A percentile compares a stretch with the other conserved stretches of the same genome.
These are phyloP conservation scores for Apis florea DNA, from an alignment of 1,140 invertebrate species.

Conservation along the genomic window DNA sequence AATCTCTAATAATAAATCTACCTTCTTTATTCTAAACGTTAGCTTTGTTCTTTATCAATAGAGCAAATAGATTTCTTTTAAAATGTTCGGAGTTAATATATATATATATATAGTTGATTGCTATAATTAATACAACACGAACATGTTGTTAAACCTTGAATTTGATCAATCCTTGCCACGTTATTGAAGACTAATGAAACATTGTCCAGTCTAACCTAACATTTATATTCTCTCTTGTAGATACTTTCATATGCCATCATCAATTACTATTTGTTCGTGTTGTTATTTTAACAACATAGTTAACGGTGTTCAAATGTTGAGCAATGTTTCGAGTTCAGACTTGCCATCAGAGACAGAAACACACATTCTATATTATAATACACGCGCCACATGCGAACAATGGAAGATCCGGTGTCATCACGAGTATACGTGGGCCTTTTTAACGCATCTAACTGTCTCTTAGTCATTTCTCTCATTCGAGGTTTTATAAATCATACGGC, in stretches of 20 bases:
- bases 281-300: not conserved
- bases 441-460: constrained; percentile 41
- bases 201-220: not conserved
- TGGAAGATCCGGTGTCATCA: constrained; percentile 58
- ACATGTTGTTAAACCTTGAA: no score
- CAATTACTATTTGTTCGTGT: not conserved
- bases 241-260: not conserved
- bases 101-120: no score
- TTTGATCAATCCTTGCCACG: not conserved
- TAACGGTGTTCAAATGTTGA: constrained; percentile 15
- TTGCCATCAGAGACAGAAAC: not conserved
- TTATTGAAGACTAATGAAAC: not conserved
- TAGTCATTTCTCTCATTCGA: constrained; percentile 24
- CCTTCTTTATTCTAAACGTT: no score
- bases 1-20: no score
- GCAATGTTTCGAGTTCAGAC: constrained; percentile 41
- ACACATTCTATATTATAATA: constrained; percentile 2
- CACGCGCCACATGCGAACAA: constrained; percentile 54
- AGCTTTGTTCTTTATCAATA: no score
- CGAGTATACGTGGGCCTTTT: constrained; percentile 61
- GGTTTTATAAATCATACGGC: constrained; percentile 29
- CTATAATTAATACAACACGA: no score
- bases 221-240: not conserved
- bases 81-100: no score
- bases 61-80: no score